Evolutionary conservation across 2,113 vertebrate species (phyloP).

Genomic region (Calonectris borealis): DNA sequence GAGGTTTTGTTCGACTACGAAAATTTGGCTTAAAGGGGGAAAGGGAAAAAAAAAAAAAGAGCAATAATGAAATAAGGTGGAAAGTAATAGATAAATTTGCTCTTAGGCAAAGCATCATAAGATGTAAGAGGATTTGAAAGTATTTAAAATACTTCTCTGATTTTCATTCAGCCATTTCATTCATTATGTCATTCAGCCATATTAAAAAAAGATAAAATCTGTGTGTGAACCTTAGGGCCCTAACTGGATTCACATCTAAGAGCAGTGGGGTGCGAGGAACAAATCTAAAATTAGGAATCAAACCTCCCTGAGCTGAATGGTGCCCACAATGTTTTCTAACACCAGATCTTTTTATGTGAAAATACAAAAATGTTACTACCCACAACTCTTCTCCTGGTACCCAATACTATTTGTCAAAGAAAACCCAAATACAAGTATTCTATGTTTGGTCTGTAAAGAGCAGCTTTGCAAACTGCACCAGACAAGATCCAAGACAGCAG

Average conservation of each 20-base stretch:
- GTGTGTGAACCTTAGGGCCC: background rate
- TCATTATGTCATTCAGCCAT: background rate
- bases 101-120: background rate
- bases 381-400: background rate
- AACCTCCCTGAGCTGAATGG: background rate
- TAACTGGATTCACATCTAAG: background rate
- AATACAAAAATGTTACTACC: background rate
- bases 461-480: background rate
- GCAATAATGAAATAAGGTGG: background rate
- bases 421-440: background rate
- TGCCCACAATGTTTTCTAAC: background rate
- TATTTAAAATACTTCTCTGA: background rate
- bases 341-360: background rate
- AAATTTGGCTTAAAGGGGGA: background rate
- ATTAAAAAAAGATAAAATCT: background rate
- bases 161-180: background rate
- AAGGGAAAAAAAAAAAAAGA: background rate
- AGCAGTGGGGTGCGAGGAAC: background rate
- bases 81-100: background rate
- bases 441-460: background rate
- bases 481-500: background rate
- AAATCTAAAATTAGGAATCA: background rate
- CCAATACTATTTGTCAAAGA: background rate
- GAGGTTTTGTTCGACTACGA: background rate
- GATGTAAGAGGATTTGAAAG: background rate